Conservation (phyloP, 1,140 invertebrate species). For the Galleria mellonella region DNA sequence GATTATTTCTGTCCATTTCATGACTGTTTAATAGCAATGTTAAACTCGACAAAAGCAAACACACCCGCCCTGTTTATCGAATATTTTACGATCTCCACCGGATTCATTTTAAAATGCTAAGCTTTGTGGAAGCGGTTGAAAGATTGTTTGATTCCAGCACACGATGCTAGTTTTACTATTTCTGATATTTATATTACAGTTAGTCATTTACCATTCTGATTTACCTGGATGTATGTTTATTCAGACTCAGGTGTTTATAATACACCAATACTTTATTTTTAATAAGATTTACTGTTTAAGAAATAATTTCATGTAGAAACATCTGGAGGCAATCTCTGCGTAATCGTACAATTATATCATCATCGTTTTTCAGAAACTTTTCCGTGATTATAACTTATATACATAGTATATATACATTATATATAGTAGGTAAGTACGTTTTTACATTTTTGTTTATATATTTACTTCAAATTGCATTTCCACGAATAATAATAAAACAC, state of each 20-base stretch:
- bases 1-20: conserved; percentile 72
- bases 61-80: conserved; percentile 67
- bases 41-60: conserved; percentile 68
- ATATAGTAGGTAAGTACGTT: too few species aligned
- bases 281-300: conserved; percentile 58
- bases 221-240: conserved; percentile 67
- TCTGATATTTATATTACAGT: conserved; percentile 70
- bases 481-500: too few species aligned
- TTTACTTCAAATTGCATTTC: too few species aligned
- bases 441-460: too few species aligned
- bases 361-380: too few species aligned
- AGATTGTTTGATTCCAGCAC: conserved; percentile 62
- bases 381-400: too few species aligned
- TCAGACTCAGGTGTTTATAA: conserved; percentile 66
- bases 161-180: conserved; percentile 56
- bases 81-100: conserved; percentile 69
- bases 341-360: background rate
- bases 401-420: too few species aligned
- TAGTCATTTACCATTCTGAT: conserved; percentile 69
- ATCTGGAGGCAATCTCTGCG: conserved; percentile 40
- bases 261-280: conserved; percentile 64
- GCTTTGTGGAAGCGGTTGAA: conserved; percentile 58
- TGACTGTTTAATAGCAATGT: conserved; percentile 73
- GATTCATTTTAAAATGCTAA: conserved; percentile 69
- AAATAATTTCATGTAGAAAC: conserved; percentile 59